Evolutionary conservation across 2,888 invertebrate genomes (phyloP), one percentile per base, ranked within the genome.

Genomic region (Xanthia icteritia): DNA sequence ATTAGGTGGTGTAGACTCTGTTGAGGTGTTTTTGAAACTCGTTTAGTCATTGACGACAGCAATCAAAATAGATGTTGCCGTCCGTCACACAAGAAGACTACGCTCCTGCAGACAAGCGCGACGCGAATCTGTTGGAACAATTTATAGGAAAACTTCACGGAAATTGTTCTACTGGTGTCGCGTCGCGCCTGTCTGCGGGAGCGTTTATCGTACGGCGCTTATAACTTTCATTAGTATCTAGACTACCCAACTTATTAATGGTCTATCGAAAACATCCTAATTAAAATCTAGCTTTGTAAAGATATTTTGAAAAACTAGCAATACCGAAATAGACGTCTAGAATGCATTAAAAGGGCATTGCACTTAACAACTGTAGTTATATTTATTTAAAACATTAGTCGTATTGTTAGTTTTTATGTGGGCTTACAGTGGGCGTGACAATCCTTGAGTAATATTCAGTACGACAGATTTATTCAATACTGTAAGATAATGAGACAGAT

Each of bases 321-420:
- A 56, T 27, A 76, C n/a, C 13, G 13, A 70, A 75, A 83, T 67
- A 54, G 54, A n/a, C 58, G 64, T 76, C 68, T 72, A 61, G 61
- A 71, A 60, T 48, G 56, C 61, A 86, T 84, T 79, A 76, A 81
- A 75, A 84, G 87, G 74, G 39, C 76, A 70, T 67, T 84, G 88
- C 79, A 73, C 88, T n/a, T 27, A 5, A 60, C 64, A 74, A 76
- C 63, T 68, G 71, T 73, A 65, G 67, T 65, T 65, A 66, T 68
- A 63, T 70, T 76, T 73, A 83, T 80, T 78, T 83, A 70, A 68
- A 73, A 77, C 72, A 69, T 66, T 68, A 31, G 70, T 76, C 51
- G 69, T 78, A 66, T 77, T 69, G 68, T 77, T 66, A 67, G 61
- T 78, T 51, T 20, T 27, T 42, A 58, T 63, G 75, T 70, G 54